Conservation (phyloP, 2,797 vertebrate genomes). For the Melanotaenia boesemani region DNA sequence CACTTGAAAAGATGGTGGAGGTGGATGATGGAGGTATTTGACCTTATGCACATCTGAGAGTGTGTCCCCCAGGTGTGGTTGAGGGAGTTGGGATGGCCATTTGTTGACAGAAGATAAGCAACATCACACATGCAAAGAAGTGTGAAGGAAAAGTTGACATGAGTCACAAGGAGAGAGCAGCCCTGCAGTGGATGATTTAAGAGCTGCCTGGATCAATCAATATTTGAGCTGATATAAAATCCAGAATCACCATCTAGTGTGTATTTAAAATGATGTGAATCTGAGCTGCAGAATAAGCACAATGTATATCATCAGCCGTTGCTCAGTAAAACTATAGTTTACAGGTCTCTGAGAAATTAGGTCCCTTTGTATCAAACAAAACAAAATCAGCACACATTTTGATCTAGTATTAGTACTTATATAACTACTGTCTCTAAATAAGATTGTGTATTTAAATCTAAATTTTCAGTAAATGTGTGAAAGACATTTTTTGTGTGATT, state of each 20-base stretch:
- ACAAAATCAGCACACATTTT: background rate
- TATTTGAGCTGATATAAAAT: conserved; percentile 76
- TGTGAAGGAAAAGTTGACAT: conserved; percentile 29
- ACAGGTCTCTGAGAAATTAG: conserved; percentile 17
- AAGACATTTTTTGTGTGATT: too few relatives aligned
- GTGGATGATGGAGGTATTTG: conserved; percentile 35
- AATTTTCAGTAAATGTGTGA: too few relatives aligned
- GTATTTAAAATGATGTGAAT: conserved; percentile 73
- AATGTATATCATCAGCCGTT: conserved; percentile 55
- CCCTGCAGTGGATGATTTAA: conserved; percentile 69
- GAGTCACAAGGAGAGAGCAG: conserved; percentile 38
- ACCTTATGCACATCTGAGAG: conserved; percentile 49
- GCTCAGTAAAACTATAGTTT: background rate
- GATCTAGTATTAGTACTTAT: background rate
- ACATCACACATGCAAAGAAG: conserved; percentile 60
- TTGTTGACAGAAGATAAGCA: conserved; percentile 34
- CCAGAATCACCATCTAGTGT: conserved; percentile 55
- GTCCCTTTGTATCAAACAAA: background rate
- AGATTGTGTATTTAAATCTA: background rate
- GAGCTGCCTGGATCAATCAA: conserved; percentile 66
- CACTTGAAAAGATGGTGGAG: conserved; percentile 34
- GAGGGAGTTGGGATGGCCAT: conserved; percentile 26
- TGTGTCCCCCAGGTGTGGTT: conserved; percentile 8
- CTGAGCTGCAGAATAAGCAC: conserved; percentile 55
- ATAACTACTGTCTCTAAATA: background rate